Evolutionary conservation across 2,888 invertebrate genomes (phyloP).

Genomic region (Eulithis prunata): DNA sequence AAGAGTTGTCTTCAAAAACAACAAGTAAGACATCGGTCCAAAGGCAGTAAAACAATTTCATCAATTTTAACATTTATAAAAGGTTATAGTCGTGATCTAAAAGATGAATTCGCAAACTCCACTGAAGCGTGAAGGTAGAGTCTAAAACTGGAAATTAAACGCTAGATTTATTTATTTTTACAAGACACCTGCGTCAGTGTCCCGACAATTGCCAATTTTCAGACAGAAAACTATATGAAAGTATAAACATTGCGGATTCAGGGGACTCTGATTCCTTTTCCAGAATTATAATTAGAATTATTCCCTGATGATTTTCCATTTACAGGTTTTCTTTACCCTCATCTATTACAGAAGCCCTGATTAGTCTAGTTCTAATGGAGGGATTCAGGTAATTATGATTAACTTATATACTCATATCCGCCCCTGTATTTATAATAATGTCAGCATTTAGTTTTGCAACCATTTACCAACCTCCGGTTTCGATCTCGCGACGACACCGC

Average conservation of each 20-base stretch:
- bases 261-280: not conserved
- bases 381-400: not conserved
- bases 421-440: constrained; percentile 24
- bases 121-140: constrained; percentile 48
- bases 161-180: constrained; percentile 20
- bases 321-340: too few relatives aligned
- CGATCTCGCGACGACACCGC: constrained; percentile 59
- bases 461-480: constrained; percentile 68
- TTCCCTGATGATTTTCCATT: too few relatives aligned
- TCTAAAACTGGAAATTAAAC: constrained; percentile 34
- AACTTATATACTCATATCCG: not conserved
- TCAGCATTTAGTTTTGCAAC: constrained; percentile 57
- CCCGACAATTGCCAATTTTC: constrained; percentile 23
- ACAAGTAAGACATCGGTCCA: not conserved
- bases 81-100: constrained; percentile 52
- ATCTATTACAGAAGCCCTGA: not conserved
- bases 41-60: constrained; percentile 12
- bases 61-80: constrained; percentile 29
- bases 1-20: not conserved
- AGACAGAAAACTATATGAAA: constrained; percentile 22
- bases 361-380: not conserved
- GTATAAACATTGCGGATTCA: not conserved
- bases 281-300: not conserved
- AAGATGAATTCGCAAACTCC: constrained; percentile 44
- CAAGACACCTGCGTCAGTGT: constrained; percentile 5